phyloP scores from a whole-genome alignment of 2,113 vertebrate genomes.

The Jacana jacana region DNA sequence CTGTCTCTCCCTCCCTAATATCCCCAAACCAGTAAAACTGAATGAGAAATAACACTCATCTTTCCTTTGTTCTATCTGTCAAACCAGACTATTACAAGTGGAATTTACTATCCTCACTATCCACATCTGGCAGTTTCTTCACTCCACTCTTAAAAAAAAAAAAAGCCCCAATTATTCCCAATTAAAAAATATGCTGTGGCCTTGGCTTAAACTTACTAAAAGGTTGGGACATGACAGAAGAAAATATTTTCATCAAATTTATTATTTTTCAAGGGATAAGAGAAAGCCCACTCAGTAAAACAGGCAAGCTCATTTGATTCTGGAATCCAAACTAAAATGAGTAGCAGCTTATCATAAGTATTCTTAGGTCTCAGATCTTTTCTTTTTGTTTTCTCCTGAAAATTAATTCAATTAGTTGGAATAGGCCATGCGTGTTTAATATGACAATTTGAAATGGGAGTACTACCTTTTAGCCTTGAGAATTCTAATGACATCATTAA shows the following conservation, averaged over 20 bases:
- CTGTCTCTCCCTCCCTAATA: not conserved
- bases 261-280: not conserved
- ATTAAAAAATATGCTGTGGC: not conserved
- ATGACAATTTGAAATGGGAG: not conserved
- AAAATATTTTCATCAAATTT: not conserved
- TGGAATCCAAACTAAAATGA: not conserved
- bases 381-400: not conserved
- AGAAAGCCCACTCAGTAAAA: not conserved
- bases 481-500: not conserved
- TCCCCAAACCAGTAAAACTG: not conserved
- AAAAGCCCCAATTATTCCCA: not conserved
- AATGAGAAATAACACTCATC: not conserved
- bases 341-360: not conserved
- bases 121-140: not conserved
- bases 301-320: not conserved
- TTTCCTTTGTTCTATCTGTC: not conserved
- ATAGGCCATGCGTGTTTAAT: not conserved
- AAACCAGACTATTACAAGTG: not conserved
- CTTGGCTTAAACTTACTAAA: not conserved
- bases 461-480: slow-evolving; percentile 10
- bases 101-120: not conserved
- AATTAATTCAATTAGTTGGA: slow-evolving; percentile 35
- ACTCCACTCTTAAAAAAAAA: not conserved
- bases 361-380: not conserved
- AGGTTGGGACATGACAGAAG: not conserved